Conservation (phyloP, 2,113 vertebrate species). For the Parotia lawesii region DNA sequence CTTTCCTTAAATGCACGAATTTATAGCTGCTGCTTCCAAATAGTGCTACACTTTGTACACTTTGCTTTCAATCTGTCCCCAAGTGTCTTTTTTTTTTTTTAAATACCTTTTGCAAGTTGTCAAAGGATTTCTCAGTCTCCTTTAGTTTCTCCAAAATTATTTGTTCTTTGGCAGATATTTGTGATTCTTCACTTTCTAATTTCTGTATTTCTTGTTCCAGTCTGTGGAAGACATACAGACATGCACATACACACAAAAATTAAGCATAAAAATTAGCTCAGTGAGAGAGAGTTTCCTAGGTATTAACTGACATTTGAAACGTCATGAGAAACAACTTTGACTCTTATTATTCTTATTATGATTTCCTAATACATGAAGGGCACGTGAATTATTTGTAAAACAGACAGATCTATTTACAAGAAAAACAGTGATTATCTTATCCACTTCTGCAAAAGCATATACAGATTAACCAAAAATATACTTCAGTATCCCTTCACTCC, state of each 20-base stretch:
- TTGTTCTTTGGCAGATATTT: slow-evolving; percentile 96
- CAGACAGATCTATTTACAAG: not conserved
- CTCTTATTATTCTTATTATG: not conserved
- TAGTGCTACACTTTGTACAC: not conserved
- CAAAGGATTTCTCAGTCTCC: slow-evolving; percentile 90
- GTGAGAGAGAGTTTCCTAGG: not conserved
- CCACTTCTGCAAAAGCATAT: not conserved
- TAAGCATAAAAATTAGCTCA: slow-evolving; percentile 5
- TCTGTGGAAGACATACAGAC: slow-evolving; percentile 77
- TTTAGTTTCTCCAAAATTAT: slow-evolving; percentile 90
- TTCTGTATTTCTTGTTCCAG: slow-evolving; percentile 89
- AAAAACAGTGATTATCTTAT: not conserved
- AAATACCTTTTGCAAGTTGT: slow-evolving; percentile 90
- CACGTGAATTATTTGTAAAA: not conserved
- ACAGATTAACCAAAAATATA: not conserved
- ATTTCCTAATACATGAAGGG: not conserved
- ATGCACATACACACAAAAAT: slow-evolving; percentile 33
- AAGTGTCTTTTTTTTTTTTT: not conserved
- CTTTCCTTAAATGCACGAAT: not conserved
- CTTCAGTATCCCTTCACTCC: not conserved
- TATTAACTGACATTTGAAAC: not conserved
- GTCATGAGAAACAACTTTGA: not conserved
- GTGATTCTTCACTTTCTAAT: slow-evolving; percentile 92
- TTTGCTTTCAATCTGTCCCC: not conserved
- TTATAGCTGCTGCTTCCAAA: not conserved